phyloP scores from a whole-genome alignment of 1,140 invertebrate genomes.

The Acromyrmex heyeri region DNA sequence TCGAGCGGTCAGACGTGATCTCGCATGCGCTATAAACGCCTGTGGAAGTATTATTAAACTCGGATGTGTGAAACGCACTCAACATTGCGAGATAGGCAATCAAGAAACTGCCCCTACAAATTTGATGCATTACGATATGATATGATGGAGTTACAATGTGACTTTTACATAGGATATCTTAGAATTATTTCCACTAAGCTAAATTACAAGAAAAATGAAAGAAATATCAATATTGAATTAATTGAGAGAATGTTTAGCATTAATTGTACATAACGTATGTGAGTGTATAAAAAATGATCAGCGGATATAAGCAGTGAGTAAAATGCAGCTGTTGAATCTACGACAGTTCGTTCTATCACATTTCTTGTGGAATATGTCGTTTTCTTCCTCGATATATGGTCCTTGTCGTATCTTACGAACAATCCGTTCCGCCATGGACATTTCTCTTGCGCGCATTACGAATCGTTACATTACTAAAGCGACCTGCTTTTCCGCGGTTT shows the following conservation, averaged over 20 bases:
- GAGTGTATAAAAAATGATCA: background rate
- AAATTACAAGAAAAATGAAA: background rate
- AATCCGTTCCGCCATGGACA: conserved; percentile 8
- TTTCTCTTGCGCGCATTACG: conserved; percentile 18
- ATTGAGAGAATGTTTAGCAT: background rate
- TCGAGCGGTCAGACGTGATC: conserved; percentile 49
- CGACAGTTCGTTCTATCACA: background rate
- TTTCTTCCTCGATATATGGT: background rate
- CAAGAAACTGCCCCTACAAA: background rate
- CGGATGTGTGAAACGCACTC: background rate
- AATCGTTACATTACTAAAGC: conserved; percentile 45
- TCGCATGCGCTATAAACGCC: background rate
- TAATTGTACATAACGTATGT: background rate
- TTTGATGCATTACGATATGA: background rate
- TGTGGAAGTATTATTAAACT: conserved; percentile 22
- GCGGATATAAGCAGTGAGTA: background rate
- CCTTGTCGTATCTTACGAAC: conserved; percentile 5
- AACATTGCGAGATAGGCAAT: background rate
- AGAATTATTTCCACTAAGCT: background rate
- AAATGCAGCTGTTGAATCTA: background rate
- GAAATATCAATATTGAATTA: background rate
- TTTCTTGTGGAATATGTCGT: background rate
- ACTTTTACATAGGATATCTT: background rate
- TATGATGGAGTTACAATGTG: background rate
- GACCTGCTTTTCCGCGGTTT: conserved; percentile 40